A percentile compares a stretch with the other conserved stretches of the same genome.
These are phyloP conservation scores for Merodon equestris DNA, from an alignment of 2,888 invertebrate genomes.

Conservation along the genomic window DNA sequence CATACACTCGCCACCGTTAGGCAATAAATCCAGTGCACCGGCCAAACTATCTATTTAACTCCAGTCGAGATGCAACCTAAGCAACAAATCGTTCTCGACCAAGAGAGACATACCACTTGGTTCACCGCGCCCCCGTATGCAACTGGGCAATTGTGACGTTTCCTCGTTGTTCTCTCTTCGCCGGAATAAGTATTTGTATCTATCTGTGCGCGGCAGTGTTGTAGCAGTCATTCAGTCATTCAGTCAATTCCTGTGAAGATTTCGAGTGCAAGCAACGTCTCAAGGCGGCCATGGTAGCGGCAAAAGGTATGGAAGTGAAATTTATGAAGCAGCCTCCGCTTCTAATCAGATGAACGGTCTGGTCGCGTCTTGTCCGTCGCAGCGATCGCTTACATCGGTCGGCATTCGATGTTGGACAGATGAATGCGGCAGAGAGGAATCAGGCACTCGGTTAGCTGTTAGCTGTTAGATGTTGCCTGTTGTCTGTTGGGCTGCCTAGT, in stretches of 20 bases:
- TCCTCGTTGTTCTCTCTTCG: slow-evolving; percentile 26
- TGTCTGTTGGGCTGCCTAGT: slow-evolving; percentile 12
- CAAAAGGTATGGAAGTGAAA: slow-evolving; percentile 47
- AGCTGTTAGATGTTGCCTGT: background rate
- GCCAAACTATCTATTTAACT: slow-evolving; percentile 60
- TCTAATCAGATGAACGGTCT: slow-evolving; percentile 67
- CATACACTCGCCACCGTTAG: slow-evolving; percentile 39
- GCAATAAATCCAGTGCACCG: slow-evolving; percentile 62
- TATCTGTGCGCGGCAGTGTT: slow-evolving; percentile 28
- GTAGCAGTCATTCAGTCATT: slow-evolving; percentile 54
- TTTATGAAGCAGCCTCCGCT: slow-evolving; percentile 68
- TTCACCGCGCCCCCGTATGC: slow-evolving; percentile 42
- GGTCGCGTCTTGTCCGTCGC: slow-evolving; percentile 22
- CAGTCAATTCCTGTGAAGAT: slow-evolving; percentile 48
- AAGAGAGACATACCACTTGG: slow-evolving; percentile 19
- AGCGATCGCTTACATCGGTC: too few relatives aligned
- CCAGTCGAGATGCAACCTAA: slow-evolving; percentile 58
- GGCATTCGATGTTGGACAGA: slow-evolving; percentile 49
- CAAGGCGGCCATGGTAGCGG: slow-evolving; percentile 2
- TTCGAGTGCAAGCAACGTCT: slow-evolving; percentile 29
- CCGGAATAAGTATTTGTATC: slow-evolving; percentile 35
- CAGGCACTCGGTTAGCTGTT: too few relatives aligned
- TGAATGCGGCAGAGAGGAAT: slow-evolving; percentile 43
- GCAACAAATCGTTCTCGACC: slow-evolving; percentile 63
- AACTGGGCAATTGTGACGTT: slow-evolving; percentile 64